A percentile compares a stretch with the other conserved stretches of the same genome.
Evolutionary conservation across 2,113 vertebrate genomes (phyloP).

Genomic region (Centropus unirufus): DNA sequence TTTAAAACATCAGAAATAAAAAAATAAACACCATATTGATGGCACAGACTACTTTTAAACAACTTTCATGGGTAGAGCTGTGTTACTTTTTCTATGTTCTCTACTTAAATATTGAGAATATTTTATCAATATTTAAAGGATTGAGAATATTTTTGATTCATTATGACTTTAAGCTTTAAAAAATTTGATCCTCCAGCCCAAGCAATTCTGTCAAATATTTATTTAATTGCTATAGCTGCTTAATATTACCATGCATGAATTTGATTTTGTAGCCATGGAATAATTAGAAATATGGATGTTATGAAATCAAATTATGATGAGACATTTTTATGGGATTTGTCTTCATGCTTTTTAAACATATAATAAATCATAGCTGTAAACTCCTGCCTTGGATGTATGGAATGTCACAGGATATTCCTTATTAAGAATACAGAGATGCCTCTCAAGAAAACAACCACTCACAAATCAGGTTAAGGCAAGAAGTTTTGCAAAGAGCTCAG

Average conservation of each 20-base stretch:
- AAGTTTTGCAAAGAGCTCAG: neutral
- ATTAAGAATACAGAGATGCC: neutral
- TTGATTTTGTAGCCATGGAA: neutral
- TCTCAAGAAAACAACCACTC: neutral
- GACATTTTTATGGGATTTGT: neutral
- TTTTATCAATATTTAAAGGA: too few species aligned
- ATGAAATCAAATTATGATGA: neutral
- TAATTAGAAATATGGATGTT: neutral
- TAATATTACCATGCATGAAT: neutral
- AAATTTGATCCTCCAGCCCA: neutral
- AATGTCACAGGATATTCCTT: neutral
- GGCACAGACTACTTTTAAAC: neutral
- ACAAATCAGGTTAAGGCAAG: constrained; percentile 5
- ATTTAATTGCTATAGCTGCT: neutral
- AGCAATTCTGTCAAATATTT: neutral
- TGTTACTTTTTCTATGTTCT: neutral
- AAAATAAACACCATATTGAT: neutral
- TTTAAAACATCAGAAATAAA: neutral
- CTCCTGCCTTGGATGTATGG: neutral
- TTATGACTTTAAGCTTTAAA: neutral
- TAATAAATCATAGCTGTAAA: neutral
- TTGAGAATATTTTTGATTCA: neutral
- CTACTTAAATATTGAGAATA: neutral
- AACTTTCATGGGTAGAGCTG: neutral
- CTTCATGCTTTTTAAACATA: neutral